Conservation (phyloP, 2,797 vertebrate species). For the Galagoides demidoff region DNA sequence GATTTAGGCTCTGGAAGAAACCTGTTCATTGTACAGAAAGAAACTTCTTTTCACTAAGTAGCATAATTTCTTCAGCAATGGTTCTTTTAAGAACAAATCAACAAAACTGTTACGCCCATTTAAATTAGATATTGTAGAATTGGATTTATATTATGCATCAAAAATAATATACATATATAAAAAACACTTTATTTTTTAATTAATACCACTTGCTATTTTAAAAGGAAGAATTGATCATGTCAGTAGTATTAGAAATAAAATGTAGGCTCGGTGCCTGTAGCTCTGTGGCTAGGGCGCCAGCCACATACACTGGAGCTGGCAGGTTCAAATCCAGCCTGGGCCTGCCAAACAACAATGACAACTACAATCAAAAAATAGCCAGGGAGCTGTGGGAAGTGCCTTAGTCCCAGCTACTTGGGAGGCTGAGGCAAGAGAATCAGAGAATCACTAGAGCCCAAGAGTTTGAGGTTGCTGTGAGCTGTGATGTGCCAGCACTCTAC, state of each 20-base stretch:
- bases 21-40: neutral
- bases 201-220: neutral
- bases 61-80: neutral
- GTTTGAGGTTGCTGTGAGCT: too few relatives aligned
- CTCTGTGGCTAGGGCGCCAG: too few relatives aligned
- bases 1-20: neutral
- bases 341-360: too few relatives aligned
- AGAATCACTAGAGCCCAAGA: too few relatives aligned
- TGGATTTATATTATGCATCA: neutral
- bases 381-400: too few relatives aligned
- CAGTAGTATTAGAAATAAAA: constrained; percentile 27
- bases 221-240: neutral
- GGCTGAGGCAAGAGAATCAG: too few relatives aligned
- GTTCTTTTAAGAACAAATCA: neutral
- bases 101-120: neutral
- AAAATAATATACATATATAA: neutral
- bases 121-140: neutral
- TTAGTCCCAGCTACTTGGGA: too few relatives aligned
- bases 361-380: too few relatives aligned
- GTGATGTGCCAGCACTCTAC: too few relatives aligned
- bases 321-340: too few relatives aligned
- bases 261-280: neutral
- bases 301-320: too few relatives aligned
- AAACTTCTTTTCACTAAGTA: neutral
- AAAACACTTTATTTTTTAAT: constrained; percentile 24